Conservation (phyloP, 2,888 invertebrate species). For the Gnatocerus cornutus region DNA sequence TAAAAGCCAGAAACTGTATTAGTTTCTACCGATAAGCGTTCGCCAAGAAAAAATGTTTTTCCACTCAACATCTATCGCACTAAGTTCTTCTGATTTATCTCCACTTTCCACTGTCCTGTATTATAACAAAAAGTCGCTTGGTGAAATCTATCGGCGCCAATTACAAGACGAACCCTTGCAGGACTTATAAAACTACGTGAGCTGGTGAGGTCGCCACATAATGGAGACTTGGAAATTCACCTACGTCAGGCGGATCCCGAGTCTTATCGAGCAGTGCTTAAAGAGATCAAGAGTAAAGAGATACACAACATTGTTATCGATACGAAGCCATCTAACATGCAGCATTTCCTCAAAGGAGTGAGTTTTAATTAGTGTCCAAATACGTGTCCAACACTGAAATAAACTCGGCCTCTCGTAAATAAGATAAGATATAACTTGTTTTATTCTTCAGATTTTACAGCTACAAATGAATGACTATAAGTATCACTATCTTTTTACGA, state of each 20-base stretch:
- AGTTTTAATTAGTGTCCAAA: constrained; percentile 67
- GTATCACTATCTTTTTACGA: constrained; percentile 88
- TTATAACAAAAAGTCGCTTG: not conserved
- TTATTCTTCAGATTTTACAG: constrained; percentile 86
- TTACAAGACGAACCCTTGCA: constrained; percentile 3
- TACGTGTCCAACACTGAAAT: too few species aligned
- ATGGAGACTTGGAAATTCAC: constrained; percentile 79
- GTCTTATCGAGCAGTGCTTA: constrained; percentile 79
- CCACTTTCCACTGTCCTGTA: constrained; percentile 4
- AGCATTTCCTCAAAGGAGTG: constrained; percentile 83
- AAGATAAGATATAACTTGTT: too few species aligned
- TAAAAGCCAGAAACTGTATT: constrained; percentile 16
- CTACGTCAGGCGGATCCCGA: constrained; percentile 79
- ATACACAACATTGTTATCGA: constrained; percentile 86
- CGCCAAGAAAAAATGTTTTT: constrained; percentile 25
- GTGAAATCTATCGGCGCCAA: too few species aligned
- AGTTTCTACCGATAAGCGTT: constrained; percentile 25
- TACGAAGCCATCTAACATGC: constrained; percentile 81
- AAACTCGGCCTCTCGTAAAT: too few species aligned
- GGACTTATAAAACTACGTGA: constrained; percentile 83
- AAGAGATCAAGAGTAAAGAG: constrained; percentile 84
- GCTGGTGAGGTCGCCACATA: constrained; percentile 77
- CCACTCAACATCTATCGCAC: not conserved
- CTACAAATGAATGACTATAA: constrained; percentile 90
- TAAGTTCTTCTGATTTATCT: constrained; percentile 6